Base-by-base conservation (phyloP, 2,888 invertebrate species). In the Linyphia triangularis region DNA sequence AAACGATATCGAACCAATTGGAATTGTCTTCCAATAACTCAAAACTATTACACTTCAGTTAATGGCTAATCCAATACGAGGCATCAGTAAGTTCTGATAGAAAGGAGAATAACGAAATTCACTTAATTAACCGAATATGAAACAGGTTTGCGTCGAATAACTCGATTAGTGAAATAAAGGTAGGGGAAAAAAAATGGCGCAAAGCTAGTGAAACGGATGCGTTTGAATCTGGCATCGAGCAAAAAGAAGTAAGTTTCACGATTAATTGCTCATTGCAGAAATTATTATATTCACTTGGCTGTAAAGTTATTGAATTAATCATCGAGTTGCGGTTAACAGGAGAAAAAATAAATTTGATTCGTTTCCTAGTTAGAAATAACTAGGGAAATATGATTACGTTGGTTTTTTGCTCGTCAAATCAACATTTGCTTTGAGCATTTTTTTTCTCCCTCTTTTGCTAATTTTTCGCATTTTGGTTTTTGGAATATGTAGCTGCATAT, bases 301-400 rank as follows among this genome's bases (percentile, higher is more conserved):
- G 57, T 81, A 24, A 57, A 69, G 57, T 59, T 81, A 81, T 81
- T 69, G 81, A 81, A 81, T 81, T 81, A 81, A 81, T 81, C 69
- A 81, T 43, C 6, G 43, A 67, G 78, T 51, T 79, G 28, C 16
- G 24, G 24, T 19, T 24, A 30, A 37, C 33, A 13, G 51, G 19
- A 28, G 4, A 81, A 81, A 81, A 78, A 79, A 69, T n/a, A 16
- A 7, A 6, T 43, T 69, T 10, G 24, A 70, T 40, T 26, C 78
- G 10, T 7, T 65, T 65, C 28, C 6, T 24, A 28, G 30, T 78
- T 61, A 30, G 59, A 26, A 81, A 81, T 70, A 69, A 81, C 81
- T 69, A 5, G 4, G 13, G 26, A 37, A 69, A 79, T 81, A 43
- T 37, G 69, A 70, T 81, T 81, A 81, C 16, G 13, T 10, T 33